phyloP scores from a whole-genome alignment of 2,888 invertebrate species.

The Perizoma flavofasciatum region DNA sequence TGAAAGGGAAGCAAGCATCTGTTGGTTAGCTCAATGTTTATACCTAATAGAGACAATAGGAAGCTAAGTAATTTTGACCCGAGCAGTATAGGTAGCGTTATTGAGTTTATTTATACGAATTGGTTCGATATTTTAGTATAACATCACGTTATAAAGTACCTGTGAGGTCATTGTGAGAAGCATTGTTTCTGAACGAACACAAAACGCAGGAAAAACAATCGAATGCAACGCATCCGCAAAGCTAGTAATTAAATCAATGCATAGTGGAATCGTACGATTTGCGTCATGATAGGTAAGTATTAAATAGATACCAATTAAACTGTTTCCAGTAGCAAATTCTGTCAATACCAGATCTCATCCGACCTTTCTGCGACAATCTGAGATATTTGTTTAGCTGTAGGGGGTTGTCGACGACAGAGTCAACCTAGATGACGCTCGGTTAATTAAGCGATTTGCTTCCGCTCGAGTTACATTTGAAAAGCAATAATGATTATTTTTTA shows the following conservation, averaged over 20 bases:
- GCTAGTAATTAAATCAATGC: conserved; percentile 27
- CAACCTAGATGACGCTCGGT: conserved; percentile 1
- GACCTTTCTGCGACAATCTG: neutral
- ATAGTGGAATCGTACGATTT: conserved; percentile 24
- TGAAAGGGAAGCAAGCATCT: too few species aligned
- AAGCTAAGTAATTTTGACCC: too few species aligned
- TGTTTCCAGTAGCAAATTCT: conserved; percentile 10
- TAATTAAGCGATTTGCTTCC: conserved; percentile 4
- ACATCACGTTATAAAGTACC: conserved; percentile 9
- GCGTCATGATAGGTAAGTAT: conserved; percentile 16
- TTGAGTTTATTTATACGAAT: conserved; percentile 13
- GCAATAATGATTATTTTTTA: neutral
- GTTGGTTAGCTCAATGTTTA: too few species aligned
- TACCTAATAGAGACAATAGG: too few species aligned
- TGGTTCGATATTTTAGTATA: conserved; percentile 18
- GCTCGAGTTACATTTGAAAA: conserved; percentile 1
- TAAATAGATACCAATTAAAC: conserved; percentile 10
- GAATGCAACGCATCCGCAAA: conserved; percentile 28
- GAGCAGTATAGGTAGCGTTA: neutral
- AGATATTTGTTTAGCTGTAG: conserved; percentile 8
- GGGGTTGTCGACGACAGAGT: conserved; percentile 7
- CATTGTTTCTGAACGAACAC: conserved; percentile 25
- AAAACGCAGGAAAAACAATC: conserved; percentile 29
- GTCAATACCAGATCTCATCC: conserved; percentile 16
- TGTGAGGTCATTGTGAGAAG: conserved; percentile 5